Percentiles rank a stretch among this genome's conserved stretches.
phyloP scores from a whole-genome alignment of 2,797 vertebrate species.

The Anguilla marmorata region DNA sequence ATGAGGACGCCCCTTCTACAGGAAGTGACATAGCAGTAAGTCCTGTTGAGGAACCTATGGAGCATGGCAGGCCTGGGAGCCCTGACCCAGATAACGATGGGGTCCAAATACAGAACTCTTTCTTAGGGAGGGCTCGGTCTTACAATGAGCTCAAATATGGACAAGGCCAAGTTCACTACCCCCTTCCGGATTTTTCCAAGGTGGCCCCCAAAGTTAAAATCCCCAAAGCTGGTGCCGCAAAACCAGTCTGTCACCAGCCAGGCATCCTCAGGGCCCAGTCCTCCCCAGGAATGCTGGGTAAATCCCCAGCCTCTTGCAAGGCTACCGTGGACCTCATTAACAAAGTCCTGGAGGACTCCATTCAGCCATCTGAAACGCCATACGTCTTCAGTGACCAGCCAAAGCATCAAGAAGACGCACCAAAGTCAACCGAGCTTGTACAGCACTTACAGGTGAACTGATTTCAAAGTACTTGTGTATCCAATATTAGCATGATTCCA shows the following conservation, averaged over 20 bases:
- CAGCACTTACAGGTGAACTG: constrained; percentile 66
- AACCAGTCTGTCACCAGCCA: constrained; percentile 51
- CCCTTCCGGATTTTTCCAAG: constrained; percentile 73
- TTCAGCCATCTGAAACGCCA: constrained; percentile 54
- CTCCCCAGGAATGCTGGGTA: constrained; percentile 63
- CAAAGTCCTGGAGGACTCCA: constrained; percentile 72
- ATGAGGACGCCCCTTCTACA: constrained; percentile 13
- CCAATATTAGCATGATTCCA: background rate
- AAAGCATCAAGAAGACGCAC: constrained; percentile 44
- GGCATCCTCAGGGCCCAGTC: constrained; percentile 61
- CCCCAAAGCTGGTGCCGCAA: constrained; percentile 60
- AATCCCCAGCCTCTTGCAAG: constrained; percentile 35
- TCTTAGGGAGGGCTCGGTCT: constrained; percentile 61
- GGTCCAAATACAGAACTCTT: constrained; percentile 25
- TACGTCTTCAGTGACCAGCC: constrained; percentile 56
- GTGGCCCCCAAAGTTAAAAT: constrained; percentile 74
- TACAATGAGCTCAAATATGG: constrained; percentile 68
- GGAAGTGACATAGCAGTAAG: constrained; percentile 36
- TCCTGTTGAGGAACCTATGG: constrained; percentile 33
- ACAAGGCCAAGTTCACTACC: constrained; percentile 73
- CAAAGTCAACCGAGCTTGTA: constrained; percentile 51
- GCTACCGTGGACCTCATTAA: constrained; percentile 60
- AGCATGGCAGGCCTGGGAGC: constrained; percentile 33
- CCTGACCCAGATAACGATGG: constrained; percentile 35
- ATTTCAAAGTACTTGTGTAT: background rate